Evolutionary conservation across 1,140 invertebrate genomes (phyloP).

Genomic region (Leucophenga varia): DNA sequence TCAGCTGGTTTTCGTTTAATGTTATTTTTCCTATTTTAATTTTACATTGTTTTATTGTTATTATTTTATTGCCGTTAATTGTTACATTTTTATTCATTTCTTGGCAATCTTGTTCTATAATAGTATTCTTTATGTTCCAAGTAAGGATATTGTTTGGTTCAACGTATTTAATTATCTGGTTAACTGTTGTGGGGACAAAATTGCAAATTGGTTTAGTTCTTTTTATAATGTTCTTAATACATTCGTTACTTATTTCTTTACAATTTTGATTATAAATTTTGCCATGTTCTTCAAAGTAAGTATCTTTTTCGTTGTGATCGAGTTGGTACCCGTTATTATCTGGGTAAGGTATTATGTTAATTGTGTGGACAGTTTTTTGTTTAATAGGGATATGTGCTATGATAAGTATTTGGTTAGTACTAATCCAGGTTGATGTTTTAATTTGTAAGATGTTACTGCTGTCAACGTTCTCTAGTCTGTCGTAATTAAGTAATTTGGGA

Average conservation of each 20-base stretch:
- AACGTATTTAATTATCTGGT: conserved; percentile 5
- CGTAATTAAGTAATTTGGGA: conserved; percentile 1
- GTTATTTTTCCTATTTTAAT: too few relatives aligned
- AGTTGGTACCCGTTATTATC: background rate
- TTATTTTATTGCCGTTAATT: conserved; percentile 4
- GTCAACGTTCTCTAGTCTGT: conserved; percentile 1
- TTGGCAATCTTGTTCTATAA: conserved; percentile 1
- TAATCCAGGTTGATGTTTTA: conserved; percentile 1
- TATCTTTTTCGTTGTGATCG: background rate
- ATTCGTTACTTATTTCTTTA: background rate
- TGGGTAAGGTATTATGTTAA: too few relatives aligned
- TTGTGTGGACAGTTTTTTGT: too few relatives aligned
- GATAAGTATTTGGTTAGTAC: background rate
- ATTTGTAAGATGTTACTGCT: background rate
- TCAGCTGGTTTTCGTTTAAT: background rate
- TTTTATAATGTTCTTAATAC: background rate
- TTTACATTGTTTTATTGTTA: too few relatives aligned
- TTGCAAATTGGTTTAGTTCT: conserved; percentile 1
- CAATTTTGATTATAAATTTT: background rate
- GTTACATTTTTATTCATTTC: background rate
- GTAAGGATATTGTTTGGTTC: conserved; percentile 1
- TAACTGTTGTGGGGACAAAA: background rate
- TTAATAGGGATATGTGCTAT: conserved; percentile 3
- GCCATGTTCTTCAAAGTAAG: too few relatives aligned
- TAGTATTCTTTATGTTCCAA: background rate